Evolutionary conservation across 2,797 vertebrate species (phyloP), one percentile per base, ranked within the genome.

Genomic region (Cossypha polioptera): DNA sequence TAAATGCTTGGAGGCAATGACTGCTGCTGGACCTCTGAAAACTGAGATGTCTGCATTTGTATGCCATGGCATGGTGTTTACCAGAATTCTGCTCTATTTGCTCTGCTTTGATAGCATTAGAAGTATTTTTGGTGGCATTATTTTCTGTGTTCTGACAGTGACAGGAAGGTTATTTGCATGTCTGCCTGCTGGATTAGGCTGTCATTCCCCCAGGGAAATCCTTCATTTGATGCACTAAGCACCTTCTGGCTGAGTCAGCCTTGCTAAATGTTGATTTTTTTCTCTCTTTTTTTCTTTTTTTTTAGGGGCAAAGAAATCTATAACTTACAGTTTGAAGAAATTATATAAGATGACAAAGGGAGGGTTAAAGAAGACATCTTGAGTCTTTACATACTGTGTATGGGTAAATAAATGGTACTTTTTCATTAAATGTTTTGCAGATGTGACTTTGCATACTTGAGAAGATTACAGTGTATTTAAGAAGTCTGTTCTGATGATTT

Each of bases 281-380:
- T 68, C 63, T 35, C 13, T 65, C 16, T 31, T 38, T 74, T 51
- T 10, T 5, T 45, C 10, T 3, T 79, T 92, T 21, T 95, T 96
- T 95, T 73, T 94, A 99, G 99, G 99, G 25, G 40, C 99, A 85
- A 98, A 98, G 98, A 99, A 99, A 92, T 98, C 99, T 0, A 16
- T 99, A 93, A 98, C 97, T 7, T 99, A 99, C 94, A 99, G 99
- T 96, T 96, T 98, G 40, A 99, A 98, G 96, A 99, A 99, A 96
- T 97, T 99, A 51, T 93, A 97, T 78, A 99, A 99, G 97, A 99
- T 99, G 99, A 98, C 98, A 97, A 99, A 97, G 92, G 99, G 99
- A 77, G 98, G 98, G 98, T 96, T 98, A 91, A 98, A 97, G 96
- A 99, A 98, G 96, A 92, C 97, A 0, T 88, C 97, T 8, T 93